phyloP scores from a whole-genome alignment of 1,140 invertebrate species.

The Diuraphis noxia region DNA sequence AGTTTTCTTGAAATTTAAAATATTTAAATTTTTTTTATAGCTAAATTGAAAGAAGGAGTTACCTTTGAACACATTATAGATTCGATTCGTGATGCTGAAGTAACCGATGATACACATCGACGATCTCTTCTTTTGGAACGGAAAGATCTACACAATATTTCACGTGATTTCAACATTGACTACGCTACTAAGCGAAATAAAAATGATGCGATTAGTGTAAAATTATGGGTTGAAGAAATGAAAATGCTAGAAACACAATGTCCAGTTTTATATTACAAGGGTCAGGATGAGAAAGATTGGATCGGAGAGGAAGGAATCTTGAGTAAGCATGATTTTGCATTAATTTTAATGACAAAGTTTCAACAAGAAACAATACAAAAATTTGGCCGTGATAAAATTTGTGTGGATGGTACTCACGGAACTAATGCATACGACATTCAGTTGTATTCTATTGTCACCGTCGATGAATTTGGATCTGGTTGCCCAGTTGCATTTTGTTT shows the following conservation, averaged over 20 bases:
- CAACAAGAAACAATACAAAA: slow-evolving; percentile 31
- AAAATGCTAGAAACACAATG: background rate
- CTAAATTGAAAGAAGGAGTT: slow-evolving; percentile 40
- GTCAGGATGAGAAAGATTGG: slow-evolving; percentile 1
- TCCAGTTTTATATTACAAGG: slow-evolving; percentile 12
- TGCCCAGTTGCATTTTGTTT: slow-evolving; percentile 53
- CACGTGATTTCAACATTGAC: slow-evolving; percentile 15
- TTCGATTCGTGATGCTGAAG: slow-evolving; percentile 16
- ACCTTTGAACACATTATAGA: slow-evolving; percentile 25
- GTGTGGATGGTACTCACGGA: slow-evolving; percentile 51
- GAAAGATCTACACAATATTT: slow-evolving; percentile 44
- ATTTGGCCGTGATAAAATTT: slow-evolving; percentile 46
- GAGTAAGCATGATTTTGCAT: slow-evolving; percentile 53
- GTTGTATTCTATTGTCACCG: slow-evolving; percentile 37
- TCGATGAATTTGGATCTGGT: slow-evolving; percentile 46
- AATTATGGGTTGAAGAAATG: slow-evolving; percentile 51
- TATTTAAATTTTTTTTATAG: slow-evolving; percentile 31
- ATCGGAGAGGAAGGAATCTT: too few species aligned
- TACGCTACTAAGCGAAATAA: slow-evolving; percentile 20
- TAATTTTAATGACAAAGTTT: slow-evolving; percentile 51
- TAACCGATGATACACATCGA: background rate
- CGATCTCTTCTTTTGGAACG: slow-evolving; percentile 15
- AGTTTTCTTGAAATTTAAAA: background rate
- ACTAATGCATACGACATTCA: slow-evolving; percentile 36
- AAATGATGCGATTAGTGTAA: slow-evolving; percentile 41